Conservation (phyloP, 2,113 vertebrate species). For the Erythrolamprus reginae region DNA sequence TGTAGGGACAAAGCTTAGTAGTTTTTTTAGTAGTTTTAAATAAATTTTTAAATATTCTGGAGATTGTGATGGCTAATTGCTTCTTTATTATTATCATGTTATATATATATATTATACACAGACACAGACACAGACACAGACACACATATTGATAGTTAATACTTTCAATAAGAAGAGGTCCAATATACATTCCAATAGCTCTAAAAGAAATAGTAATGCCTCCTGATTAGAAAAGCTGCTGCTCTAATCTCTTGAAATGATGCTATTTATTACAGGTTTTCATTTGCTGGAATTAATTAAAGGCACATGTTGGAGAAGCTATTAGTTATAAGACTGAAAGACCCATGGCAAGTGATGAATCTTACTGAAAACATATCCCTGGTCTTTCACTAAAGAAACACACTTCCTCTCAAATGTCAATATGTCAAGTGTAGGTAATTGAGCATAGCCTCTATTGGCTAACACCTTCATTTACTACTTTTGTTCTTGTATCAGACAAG, state of each 20-base stretch:
- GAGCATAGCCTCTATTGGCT: slow-evolving; percentile 36
- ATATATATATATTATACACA: too few relatives aligned
- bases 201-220: neutral
- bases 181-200: neutral
- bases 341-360: neutral
- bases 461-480: slow-evolving; percentile 22
- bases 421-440: slow-evolving; percentile 44
- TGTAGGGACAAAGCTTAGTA: too few relatives aligned
- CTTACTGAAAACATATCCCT: neutral
- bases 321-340: neutral
- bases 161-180: neutral
- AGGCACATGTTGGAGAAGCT: neutral
- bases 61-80: too few relatives aligned
- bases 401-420: slow-evolving; percentile 11
- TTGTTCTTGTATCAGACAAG: slow-evolving; percentile 38
- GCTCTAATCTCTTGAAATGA: neutral
- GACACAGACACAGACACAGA: too few relatives aligned
- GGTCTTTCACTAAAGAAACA: neutral
- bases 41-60: too few relatives aligned
- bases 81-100: too few relatives aligned
- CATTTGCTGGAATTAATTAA: neutral
- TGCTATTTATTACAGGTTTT: neutral
- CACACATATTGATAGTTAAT: neutral
- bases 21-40: too few relatives aligned
- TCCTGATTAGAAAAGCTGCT: neutral